Percentiles rank a stretch among this genome's conserved stretches.
Evolutionary conservation across 2,113 vertebrate genomes (phyloP).

Genomic region (Chaetops frenatus): DNA sequence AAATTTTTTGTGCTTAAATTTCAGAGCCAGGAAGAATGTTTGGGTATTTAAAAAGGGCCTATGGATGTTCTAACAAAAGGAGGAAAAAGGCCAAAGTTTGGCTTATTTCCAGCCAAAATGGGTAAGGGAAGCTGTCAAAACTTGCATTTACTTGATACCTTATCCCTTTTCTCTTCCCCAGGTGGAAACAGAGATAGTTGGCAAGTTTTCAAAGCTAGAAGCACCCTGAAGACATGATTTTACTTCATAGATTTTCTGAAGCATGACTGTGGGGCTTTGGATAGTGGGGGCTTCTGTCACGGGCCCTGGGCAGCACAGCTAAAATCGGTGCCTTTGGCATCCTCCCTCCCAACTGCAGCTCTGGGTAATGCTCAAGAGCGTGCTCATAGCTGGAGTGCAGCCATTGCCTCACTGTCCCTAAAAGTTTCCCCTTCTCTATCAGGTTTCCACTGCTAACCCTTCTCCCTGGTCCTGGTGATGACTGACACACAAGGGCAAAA

Average conservation of each 20-base stretch:
- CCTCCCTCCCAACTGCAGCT: not conserved
- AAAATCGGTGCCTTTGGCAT: not conserved
- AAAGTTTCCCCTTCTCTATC: not conserved
- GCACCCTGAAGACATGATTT: not conserved
- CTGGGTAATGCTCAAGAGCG: not conserved
- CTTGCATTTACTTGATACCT: not conserved
- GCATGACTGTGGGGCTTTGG: not conserved
- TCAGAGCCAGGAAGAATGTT: not conserved
- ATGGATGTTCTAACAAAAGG: accelerated
- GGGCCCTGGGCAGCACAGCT: not conserved
- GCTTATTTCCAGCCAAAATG: not conserved
- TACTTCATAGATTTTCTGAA: not conserved
- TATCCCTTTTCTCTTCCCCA: not conserved
- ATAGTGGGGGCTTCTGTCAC: not conserved
- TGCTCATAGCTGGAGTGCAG: not conserved
- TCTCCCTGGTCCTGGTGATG: accelerated
- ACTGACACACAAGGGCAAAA: not conserved
- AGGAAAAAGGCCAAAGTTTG: not conserved
- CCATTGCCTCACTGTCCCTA: not conserved
- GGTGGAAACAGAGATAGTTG: not conserved
- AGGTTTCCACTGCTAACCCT: not conserved
- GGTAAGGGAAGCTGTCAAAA: not conserved
- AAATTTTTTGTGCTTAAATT: not conserved
- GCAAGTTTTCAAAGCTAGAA: not conserved
- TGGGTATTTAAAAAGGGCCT: not conserved